Base-by-base conservation (phyloP, 2,113 vertebrate genomes). In the Tursiops truncatus region DNA sequence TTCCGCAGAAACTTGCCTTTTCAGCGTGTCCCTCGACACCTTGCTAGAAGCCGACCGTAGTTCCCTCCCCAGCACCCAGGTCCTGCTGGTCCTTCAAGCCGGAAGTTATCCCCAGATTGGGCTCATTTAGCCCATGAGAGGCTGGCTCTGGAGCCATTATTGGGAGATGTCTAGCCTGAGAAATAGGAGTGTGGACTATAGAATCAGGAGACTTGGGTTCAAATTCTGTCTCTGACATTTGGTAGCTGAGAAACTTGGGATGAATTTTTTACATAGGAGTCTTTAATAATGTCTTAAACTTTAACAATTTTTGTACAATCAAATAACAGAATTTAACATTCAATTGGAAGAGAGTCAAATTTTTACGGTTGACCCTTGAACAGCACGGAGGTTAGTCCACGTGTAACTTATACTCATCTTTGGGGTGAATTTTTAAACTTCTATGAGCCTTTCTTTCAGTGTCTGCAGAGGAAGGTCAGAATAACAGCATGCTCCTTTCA, bases 1-100 rank as follows among this genome's bases (percentile, higher is more conserved):
- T 50, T 63, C 38, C 88, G 9, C 94, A 99, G 99, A 99, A 95
- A 99, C 99, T 60, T 74, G 98, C 3, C 98, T 99, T 63, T 99
- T 99, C 8, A 99, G 99, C 0, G 5, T 53, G 50, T 53, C 50
- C 15, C 50, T 17, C 15, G 98, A 99, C 76, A 97, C 98, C 18
- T 97, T 99, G 88, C 83, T 99, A 96, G 99, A 99, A 98, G 99
- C 98, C 1, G 99, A 99, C 96, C 99, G 99, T 97, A 99, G 99
- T 97, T 86, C 99, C 60, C 98, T 99, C 56, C 98, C 99, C 89
- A 98, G 98, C 92, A 98, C 98, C 67, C 98, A 98, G 17, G 99
- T 99, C 60, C 99, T 99, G 21, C 99, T 99, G 88, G 96, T 99
- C n/a, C 98, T 99, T 28, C 99, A 99, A 91, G 97, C 98, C 33